Evolutionary conservation across 2,888 invertebrate genomes (phyloP).

Genomic region (Idaea aversata): DNA sequence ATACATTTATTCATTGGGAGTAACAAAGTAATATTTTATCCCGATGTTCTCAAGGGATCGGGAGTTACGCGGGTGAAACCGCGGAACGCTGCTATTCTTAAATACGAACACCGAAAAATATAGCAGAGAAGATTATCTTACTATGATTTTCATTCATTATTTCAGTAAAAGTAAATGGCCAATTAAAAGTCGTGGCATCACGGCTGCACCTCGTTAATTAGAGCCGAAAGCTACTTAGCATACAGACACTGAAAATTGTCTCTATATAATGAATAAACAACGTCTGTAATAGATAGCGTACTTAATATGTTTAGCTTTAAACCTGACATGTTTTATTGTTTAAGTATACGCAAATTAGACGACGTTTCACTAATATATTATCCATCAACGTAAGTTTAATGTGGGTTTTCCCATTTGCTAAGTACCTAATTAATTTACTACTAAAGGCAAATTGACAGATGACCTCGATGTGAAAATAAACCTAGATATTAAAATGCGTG

Average conservation of each 20-base stretch:
- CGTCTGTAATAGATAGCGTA: constrained; percentile 17
- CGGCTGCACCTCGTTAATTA: constrained; percentile 50
- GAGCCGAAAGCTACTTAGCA: constrained; percentile 59
- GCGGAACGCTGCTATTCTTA: constrained; percentile 4
- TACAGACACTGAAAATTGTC: constrained; percentile 33
- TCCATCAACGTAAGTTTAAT: not conserved
- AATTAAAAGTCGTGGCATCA: constrained; percentile 63
- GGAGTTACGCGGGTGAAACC: no score
- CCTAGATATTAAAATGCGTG: not conserved
- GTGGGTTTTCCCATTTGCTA: not conserved
- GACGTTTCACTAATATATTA: not conserved
- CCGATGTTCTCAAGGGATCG: no score
- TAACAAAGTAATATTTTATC: no score
- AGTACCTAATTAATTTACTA: not conserved
- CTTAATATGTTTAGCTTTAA: constrained; percentile 16
- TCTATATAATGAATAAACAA: constrained; percentile 19
- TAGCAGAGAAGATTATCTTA: constrained; percentile 49
- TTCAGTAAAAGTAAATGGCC: constrained; percentile 61
- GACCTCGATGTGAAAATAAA: not conserved
- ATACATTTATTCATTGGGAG: no score
- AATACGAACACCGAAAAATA: constrained; percentile 47
- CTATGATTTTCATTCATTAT: constrained; percentile 60
- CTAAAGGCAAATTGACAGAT: not conserved
- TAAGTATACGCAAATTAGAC: not conserved
- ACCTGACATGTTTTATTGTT: constrained; percentile 8